phyloP scores from a whole-genome alignment of 1,140 invertebrate species.

The Bombus difficillimus region DNA sequence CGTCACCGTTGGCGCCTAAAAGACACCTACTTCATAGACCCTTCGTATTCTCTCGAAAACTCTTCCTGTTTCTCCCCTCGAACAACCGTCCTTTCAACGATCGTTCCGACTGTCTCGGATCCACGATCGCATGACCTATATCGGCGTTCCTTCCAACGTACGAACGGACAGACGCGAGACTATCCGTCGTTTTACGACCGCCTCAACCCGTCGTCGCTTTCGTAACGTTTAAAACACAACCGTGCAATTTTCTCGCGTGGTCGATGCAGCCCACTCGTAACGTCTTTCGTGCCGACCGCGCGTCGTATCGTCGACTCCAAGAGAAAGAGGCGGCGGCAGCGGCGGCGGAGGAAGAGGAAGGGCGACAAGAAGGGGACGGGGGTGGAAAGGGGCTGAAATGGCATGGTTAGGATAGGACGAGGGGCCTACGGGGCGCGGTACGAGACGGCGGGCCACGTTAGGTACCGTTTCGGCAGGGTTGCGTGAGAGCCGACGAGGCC shows the following conservation, averaged over 20 bases:
- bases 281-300: conserved; percentile 63
- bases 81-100: background rate
- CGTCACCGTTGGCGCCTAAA: background rate
- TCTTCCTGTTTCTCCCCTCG: no score
- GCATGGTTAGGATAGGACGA: conserved; percentile 52
- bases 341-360: background rate
- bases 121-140: conserved; percentile 35
- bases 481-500: conserved; percentile 66
- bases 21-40: background rate
- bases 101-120: background rate
- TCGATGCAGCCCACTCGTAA: conserved; percentile 64
- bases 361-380: background rate
- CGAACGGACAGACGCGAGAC: background rate
- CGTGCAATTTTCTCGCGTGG: conserved; percentile 69
- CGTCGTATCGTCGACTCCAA: conserved; percentile 50
- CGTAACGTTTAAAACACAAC: conserved; percentile 64
- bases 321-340: conserved; percentile 27
- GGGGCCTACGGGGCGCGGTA: conserved; percentile 7
- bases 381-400: conserved; percentile 47
- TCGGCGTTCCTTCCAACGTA: background rate
- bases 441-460: conserved; percentile 66
- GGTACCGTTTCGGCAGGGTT: conserved; percentile 72
- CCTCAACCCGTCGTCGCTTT: conserved; percentile 20
- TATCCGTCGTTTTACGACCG: conserved; percentile 27
- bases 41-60: background rate